Conservation (phyloP, 1,140 invertebrate species). For the Zaprionus taronus region DNA sequence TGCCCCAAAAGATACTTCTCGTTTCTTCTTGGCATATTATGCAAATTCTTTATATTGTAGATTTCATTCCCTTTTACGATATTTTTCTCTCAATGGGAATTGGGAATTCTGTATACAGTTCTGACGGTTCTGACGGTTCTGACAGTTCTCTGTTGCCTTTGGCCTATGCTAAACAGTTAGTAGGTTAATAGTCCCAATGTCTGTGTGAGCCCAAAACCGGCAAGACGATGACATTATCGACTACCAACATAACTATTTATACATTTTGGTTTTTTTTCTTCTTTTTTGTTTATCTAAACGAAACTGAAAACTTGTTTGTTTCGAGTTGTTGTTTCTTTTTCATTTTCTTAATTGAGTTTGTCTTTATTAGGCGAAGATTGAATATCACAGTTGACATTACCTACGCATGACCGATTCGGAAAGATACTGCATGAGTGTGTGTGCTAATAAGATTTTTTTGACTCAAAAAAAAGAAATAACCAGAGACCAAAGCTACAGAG, state of each 20-base stretch:
- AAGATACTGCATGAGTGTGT: not conserved
- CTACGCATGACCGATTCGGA: conserved; percentile 28
- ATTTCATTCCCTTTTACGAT: not conserved
- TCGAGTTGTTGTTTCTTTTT: conserved; percentile 1
- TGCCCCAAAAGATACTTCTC: not conserved
- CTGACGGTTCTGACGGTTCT: not conserved
- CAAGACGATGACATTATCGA: conserved; percentile 6
- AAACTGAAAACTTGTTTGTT: conserved; percentile 23
- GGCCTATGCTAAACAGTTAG: conserved; percentile 9
- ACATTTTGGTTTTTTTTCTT: not conserved
- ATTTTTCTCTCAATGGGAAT: not conserved
- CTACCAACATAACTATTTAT: not conserved
- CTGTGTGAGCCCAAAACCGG: not conserved
- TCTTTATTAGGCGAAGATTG: conserved; percentile 31
- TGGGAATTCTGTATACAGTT: not conserved
- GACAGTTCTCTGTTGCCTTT: not conserved
- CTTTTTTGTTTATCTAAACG: not conserved
- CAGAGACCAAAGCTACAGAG: no score
- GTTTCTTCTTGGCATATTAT: not conserved
- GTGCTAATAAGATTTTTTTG: no score
- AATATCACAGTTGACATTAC: conserved; percentile 41
- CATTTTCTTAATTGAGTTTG: conserved; percentile 3
- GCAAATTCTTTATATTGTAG: no score
- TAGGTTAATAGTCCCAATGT: conserved; percentile 2
- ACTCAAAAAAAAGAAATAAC: not conserved